Base-by-base conservation (phyloP, 1,140 invertebrate genomes). In the Eufriesea mexicana region DNA sequence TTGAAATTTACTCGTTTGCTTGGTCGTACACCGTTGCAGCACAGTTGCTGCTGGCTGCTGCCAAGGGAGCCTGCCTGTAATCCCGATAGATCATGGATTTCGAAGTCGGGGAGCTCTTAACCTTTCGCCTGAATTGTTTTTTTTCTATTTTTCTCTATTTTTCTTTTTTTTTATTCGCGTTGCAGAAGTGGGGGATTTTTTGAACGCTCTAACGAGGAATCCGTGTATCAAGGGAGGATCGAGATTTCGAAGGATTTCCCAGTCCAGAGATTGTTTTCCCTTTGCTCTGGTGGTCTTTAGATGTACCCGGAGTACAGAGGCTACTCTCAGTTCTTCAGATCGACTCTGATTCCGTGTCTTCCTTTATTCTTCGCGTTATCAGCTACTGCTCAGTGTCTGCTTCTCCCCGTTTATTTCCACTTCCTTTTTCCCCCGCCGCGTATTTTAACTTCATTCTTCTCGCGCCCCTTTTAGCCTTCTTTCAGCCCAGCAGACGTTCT, bases 1-100 rank as follows among this genome's bases (percentile, higher is more conserved):
- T 18, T n/a, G 8, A 14, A 67, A 55, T 78, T 49, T 47, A 70
- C 71, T 84, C 55, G 70, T 55, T 59, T 45, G 55, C 72, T 79
- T 79, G 54, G 35, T 14, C 47, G 18, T 61, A n/a, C 35, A 35
- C 35, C 8, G 42, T 16, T 70, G 28, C n/a, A 14, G 25, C 28
- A 16, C 6, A 9, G 28, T 14, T 0, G 18, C 28, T 66, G 74
- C 23, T 66, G n/a, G 14, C 47, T 5, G 20, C 35, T 57, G 16
- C 20, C n/a, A 49, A 49, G 8, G 49, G 47, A 54, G 49, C 7
- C 45, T n/a, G 14, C 10, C 8, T 28, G 74, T 66, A 66, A 62
- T 61, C 74, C 61, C 18, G 49, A 64, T 20, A 67, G 23, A 66
- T 54, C 61, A 42, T 42, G 74, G 62, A 55, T 51, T 66, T 67